Base-by-base conservation (phyloP, 2,797 vertebrate species). In the Lindbergichthys nudifrons region DNA sequence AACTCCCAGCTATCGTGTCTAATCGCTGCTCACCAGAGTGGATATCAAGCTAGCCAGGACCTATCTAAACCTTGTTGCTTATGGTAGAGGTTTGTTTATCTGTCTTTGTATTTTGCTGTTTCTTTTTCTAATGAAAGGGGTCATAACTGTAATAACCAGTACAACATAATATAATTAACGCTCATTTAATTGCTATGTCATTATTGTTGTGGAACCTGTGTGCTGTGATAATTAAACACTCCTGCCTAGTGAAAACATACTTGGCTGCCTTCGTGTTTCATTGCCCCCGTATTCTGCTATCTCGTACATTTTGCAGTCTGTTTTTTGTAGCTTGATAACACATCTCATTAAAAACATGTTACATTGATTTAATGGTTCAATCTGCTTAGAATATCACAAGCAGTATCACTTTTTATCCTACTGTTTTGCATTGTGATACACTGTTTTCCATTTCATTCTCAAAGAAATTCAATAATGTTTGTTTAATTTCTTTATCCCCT, bases 11-110 rank as follows among this genome's bases (percentile, higher is more conserved):
- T 14, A 58, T 73, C 30, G 19, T 52, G 18, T 9, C 53, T 5
- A 56, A 53, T 45, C 21, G 53, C 54, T 45, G 51, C 61, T 68
- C 67, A 15, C 74, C 78, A 69, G 73, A 81, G 19, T 63, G 85
- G 66, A 80, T 87, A 26, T 92, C 82, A 62, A 84, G 81, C 23
- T 83, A 73, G 81, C 69, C 61, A 8, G 80, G 82, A 73, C 88
- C 86, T 72, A 53, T 92, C n/a, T n/a, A 50, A 88, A 73, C 36
- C 50, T 32, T 21, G 21, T 2, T 39, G 30, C n/a, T 75, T 2
- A 51, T 18, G 10, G 42, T 50, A 19, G 10, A 18, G n/a, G 26
- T 62, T 52, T 61, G n/a, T 47, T 46, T 45, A 46, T 30, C 0
- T 46, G 32, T 69, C 45, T 59, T 65, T 61, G 26, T 51, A 16